Conservation (phyloP, 2,113 vertebrate genomes). For the Pterocles gutturalis region DNA sequence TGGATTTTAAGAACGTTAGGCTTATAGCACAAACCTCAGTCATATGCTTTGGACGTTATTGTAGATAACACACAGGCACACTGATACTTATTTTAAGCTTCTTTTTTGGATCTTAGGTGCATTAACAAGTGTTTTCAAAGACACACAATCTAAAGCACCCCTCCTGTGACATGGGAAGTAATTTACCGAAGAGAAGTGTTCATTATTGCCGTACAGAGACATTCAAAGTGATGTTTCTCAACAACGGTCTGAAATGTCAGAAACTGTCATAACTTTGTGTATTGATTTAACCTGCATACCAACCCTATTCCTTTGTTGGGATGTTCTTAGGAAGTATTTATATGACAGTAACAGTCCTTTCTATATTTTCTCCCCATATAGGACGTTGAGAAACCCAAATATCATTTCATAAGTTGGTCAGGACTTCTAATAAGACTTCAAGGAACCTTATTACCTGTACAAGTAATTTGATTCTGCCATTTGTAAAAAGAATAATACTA, state of each 20-base stretch:
- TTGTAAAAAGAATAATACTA: background rate
- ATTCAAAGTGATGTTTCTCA: background rate
- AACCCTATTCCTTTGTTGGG: background rate
- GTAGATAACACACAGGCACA: background rate
- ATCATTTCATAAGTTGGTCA: background rate
- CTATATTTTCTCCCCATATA: background rate
- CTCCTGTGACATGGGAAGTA: background rate
- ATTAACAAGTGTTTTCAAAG: background rate
- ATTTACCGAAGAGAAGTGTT: background rate
- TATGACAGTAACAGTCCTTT: background rate
- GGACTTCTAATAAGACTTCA: background rate
- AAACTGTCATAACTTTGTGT: background rate
- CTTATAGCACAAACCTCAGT: background rate
- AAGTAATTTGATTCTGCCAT: background rate
- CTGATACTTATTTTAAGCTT: background rate
- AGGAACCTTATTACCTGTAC: background rate
- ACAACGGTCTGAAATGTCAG: background rate
- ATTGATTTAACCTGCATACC: background rate
- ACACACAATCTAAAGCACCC: fast-evolving
- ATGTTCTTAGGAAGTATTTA: background rate
- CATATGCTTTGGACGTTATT: background rate
- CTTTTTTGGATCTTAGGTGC: background rate
- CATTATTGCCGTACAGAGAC: background rate
- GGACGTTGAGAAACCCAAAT: background rate
- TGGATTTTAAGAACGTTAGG: background rate